Evolutionary conservation across 2,797 vertebrate genomes (phyloP).

Genomic region (Chaunax sp.): DNA sequence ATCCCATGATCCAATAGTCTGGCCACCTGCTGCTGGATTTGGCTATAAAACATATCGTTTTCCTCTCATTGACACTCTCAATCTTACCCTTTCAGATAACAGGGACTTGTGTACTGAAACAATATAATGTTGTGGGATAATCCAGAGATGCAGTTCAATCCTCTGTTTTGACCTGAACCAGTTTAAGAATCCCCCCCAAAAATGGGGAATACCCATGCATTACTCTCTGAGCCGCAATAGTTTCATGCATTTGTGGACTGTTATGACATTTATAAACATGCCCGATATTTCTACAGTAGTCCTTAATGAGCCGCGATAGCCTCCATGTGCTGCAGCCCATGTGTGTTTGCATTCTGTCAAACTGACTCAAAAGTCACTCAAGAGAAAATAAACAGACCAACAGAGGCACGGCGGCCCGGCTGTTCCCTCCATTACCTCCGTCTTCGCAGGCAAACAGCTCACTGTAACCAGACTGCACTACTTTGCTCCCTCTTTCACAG

Average conservation of each 20-base stretch:
- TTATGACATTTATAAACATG: conserved; percentile 30
- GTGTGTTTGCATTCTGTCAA: conserved; percentile 54
- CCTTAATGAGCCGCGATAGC: conserved; percentile 20
- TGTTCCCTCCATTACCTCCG: conserved; percentile 20
- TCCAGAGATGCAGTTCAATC: not conserved
- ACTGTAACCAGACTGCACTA: conserved; percentile 1
- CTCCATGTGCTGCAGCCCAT: conserved; percentile 1
- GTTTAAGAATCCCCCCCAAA: not conserved
- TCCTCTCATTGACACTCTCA: conserved; percentile 39
- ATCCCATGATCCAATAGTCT: conserved; percentile 39
- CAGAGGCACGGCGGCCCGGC: conserved; percentile 15
- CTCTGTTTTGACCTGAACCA: not conserved
- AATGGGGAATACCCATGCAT: not conserved
- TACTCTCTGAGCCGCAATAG: conserved; percentile 8
- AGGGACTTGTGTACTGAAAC: not conserved
- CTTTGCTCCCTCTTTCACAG: not conserved
- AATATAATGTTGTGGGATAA: no score
- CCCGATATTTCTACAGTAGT: conserved; percentile 41
- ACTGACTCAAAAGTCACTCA: conserved; percentile 47
- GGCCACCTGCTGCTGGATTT: conserved; percentile 50
- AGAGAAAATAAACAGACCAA: conserved; percentile 55
- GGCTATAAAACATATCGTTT: conserved; percentile 48
- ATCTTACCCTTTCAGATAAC: not conserved
- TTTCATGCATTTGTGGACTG: conserved; percentile 8
- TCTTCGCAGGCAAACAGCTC: conserved; percentile 3